Base-by-base conservation (phyloP, 2,888 invertebrate genomes). In the Drosophila hawaiiensis region DNA sequence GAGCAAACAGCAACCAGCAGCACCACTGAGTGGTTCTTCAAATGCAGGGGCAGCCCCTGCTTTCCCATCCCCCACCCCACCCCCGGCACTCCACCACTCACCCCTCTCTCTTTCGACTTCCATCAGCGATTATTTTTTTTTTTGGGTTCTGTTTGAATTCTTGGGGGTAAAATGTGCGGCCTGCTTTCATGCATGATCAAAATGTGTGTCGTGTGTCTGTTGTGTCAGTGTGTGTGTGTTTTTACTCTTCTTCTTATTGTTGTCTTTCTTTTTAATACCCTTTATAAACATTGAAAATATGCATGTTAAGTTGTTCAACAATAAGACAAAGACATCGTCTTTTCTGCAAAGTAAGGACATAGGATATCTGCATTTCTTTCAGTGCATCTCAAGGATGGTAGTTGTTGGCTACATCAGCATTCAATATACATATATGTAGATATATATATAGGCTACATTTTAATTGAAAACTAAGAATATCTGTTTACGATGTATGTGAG, bases 161-260 rank as follows among this genome's bases (percentile, higher is more conserved):
- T 70, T 52, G 59, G 69, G 74, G 67, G 68, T 63, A 78, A 73
- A 65, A 70, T 50, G 49, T 33, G 73, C 82, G 78, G 79, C 63
- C 67, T 64, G 83, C 84, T 88, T 90, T 84, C 75, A 84, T 90
- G 83, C 83, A 75, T 61, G 82, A 82, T 84, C 90, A 84, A 90
- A 90, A 90, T 90, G 90, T 90, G 79, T 73, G 75, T 81, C 69
- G 47, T 73, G 25, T 62, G 39, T 59, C 4, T 72, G 35, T 55
- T 59, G 33, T 62, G 37, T 35, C 25, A 6, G 16, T 52, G 29
- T 60, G 4, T 65, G 49, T 70, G 22, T 68, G 54, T 68, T 67
- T 70, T 29, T 43, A 37, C 47, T 62, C 56, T 76, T 64, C 55
- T 67, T 66, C 54, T 62, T 22, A 14, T 28, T 35, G 52, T 37